Conservation (phyloP, 2,797 vertebrate species). For the Gallinago nigripennis region DNA sequence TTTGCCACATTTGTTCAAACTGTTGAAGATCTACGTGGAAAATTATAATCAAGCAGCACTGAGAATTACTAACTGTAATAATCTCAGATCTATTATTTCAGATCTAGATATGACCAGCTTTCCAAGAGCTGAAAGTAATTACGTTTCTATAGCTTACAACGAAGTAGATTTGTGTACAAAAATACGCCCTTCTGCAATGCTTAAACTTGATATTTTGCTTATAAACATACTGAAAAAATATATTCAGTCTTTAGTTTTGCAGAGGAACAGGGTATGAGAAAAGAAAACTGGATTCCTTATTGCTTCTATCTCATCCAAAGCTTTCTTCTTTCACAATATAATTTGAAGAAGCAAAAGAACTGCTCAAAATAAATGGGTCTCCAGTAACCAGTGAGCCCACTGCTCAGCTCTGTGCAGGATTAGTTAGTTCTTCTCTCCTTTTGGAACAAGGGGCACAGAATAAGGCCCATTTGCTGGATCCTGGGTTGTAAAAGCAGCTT, state of each 20-base stretch:
- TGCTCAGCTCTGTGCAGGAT: not conserved
- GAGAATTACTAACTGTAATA: conserved; percentile 25
- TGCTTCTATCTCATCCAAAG: not conserved
- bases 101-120: conserved; percentile 36
- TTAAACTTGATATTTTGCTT: not conserved
- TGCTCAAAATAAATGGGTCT: not conserved
- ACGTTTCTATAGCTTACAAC: not conserved
- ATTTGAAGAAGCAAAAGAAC: not conserved
- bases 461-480: not conserved
- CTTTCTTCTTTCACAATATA: not conserved
- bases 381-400: not conserved
- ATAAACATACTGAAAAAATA: not conserved
- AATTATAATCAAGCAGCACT: conserved; percentile 30
- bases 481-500: not conserved
- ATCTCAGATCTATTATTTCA: conserved; percentile 51
- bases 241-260: not conserved
- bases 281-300: not conserved
- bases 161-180: not conserved
- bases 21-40: not conserved
- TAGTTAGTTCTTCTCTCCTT: not conserved
- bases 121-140: conserved; percentile 7
- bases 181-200: conserved; percentile 19
- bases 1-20: conserved; percentile 21
- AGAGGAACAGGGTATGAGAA: not conserved
- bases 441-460: not conserved